Conservation (phyloP, 2,797 vertebrate genomes). For the Discoglossus pictus region DNA sequence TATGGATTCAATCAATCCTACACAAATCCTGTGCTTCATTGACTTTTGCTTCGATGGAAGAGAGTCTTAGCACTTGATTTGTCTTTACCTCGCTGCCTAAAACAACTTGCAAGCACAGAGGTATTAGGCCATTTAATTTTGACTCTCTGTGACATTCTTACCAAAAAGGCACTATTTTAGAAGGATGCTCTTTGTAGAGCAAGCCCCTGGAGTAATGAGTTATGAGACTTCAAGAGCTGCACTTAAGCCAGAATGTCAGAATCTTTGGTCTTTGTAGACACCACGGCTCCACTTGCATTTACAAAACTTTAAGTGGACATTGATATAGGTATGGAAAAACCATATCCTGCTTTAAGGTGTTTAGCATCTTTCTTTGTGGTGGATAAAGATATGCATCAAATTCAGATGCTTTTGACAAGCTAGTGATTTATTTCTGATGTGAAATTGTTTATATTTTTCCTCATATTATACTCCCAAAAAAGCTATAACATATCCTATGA, state of each 20-base stretch:
- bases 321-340: conserved; percentile 84
- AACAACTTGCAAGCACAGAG: conserved; percentile 45
- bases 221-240: conserved; percentile 72
- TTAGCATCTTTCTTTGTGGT: conserved; percentile 50
- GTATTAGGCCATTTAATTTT: conserved; percentile 61
- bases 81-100: conserved; percentile 57
- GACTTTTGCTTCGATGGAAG: conserved; percentile 52
- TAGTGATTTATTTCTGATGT: conserved; percentile 5
- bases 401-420: conserved; percentile 22
- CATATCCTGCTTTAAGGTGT: conserved; percentile 83
- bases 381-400: conserved; percentile 28
- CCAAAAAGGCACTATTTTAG: conserved; percentile 55
- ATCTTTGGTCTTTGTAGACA: conserved; percentile 74
- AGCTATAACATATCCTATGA: conserved; percentile 1
- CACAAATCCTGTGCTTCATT: conserved; percentile 60
- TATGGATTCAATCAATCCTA: conserved; percentile 59
- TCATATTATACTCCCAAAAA: conserved; percentile 13
- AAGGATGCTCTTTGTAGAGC: conserved; percentile 59
- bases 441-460: conserved; percentile 17
- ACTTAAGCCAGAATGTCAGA: conserved; percentile 74
- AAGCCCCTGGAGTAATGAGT: conserved; percentile 64
- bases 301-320: conserved; percentile 79
- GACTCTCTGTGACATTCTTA: conserved; percentile 66
- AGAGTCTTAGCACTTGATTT: conserved; percentile 19
- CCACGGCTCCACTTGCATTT: conserved; percentile 83